Evolutionary conservation across 2,797 vertebrate species (phyloP), one percentile per base, ranked within the genome.

Genomic region (Siniperca undulata): DNA sequence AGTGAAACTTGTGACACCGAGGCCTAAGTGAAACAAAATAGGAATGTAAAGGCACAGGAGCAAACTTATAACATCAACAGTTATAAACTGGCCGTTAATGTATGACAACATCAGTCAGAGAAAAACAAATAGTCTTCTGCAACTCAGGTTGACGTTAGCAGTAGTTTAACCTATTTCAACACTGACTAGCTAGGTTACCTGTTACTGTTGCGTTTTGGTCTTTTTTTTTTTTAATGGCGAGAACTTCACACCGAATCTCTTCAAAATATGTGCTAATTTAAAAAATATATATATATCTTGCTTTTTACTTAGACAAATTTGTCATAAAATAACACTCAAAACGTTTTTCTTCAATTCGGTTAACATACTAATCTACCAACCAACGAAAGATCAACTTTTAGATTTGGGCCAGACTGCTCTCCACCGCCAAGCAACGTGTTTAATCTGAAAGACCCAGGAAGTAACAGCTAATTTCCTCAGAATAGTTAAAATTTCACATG

Each of bases 1-100:
- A 91, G 79, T 81, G 85, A 89, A 82, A 87, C 20, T 3, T 55
- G 0, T 16, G 7, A 27, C 1, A 5, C 4, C 2, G 12, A 1
- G 60, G 40, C 50, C 17, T 6, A 4, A 22, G n/a, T 14, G 3
- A 66, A 60, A 30, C 30, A 12, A 17, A 72, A 13, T 6, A 4
- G 3, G 2, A 20, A 7, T n/a, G 4, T 24, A 9, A n/a, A 58
- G 4, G 13, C 22, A 20, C 19, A 10, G 10, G 19, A 68, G 20
- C 7, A n/a, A 5, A 46, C 44, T 6, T 22, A n/a, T 27, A 10
- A 48, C 13, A 5, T 34, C 8, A 38, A 2, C 36, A n/a, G 20
- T 12, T 20, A 3, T 17, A 46, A 44, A 20, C 7, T 19, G n/a
- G 3, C 4, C n/a, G 1, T 19, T 4, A 22, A 9, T 13, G 16